Conservation (phyloP, 2,888 invertebrate species). For the Venusia cambrica region DNA sequence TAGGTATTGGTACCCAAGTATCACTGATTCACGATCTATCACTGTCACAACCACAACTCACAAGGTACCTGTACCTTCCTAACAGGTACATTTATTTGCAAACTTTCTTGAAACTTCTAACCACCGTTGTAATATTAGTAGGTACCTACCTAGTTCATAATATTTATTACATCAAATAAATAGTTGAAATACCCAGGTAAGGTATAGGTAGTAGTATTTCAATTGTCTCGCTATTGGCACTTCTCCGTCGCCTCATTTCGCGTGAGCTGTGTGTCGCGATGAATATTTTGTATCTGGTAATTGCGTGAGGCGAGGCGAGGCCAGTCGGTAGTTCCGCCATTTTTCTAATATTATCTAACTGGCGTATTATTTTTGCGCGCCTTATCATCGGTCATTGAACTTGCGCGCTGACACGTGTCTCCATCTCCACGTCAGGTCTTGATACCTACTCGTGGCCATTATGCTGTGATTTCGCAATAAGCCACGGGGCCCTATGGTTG, state of each 20-base stretch:
- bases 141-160: no score
- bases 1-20: no score
- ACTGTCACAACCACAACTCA: no score
- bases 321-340: conserved; percentile 49
- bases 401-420: conserved; percentile 46
- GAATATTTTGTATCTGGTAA: conserved; percentile 33
- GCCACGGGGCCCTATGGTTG: conserved; percentile 7
- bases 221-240: no score
- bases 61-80: no score
- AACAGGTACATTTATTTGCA: no score
- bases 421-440: conserved; percentile 3
- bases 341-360: conserved; percentile 74
- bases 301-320: conserved; percentile 36
- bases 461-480: conserved; percentile 9
- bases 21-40: no score
- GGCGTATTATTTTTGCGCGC: conserved; percentile 63
- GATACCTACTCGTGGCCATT: conserved; percentile 4
- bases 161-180: no score
- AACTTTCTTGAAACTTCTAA: no score
- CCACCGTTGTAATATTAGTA: no score
- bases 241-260: conserved; percentile 9
- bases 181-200: no score
- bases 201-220: no score
- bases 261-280: conserved; percentile 24
- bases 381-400: conserved; percentile 69